Evolutionary conservation across 2,113 vertebrate genomes (phyloP).

Genomic region (Neogale vison): DNA sequence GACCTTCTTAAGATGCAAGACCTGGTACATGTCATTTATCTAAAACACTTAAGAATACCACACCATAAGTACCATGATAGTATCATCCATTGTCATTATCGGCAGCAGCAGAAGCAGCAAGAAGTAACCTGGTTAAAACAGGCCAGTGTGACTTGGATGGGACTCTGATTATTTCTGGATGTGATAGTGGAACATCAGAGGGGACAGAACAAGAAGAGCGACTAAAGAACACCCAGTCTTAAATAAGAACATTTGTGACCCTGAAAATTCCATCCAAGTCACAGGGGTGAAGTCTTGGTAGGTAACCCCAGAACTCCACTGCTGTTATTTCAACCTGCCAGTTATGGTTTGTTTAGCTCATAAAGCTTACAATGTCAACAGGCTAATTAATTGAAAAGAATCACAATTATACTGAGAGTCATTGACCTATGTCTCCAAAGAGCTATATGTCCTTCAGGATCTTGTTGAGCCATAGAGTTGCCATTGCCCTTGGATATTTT

Average conservation of each 20-base stretch:
- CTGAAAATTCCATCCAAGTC: neutral
- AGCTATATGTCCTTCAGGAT: neutral
- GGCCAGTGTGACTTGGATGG: neutral
- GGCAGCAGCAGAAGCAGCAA: neutral
- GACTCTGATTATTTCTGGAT: neutral
- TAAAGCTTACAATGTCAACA: neutral
- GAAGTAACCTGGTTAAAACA: neutral
- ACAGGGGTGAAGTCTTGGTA: neutral
- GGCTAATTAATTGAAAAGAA: neutral
- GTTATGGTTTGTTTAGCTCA: neutral
- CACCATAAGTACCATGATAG: rapidly evolving
- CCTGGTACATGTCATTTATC: neutral
- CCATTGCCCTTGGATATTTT: neutral
- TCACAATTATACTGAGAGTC: neutral
- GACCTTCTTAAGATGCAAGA: neutral
- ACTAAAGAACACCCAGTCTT: neutral
- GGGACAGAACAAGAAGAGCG: neutral
- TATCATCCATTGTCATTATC: neutral
- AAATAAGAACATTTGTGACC: neutral
- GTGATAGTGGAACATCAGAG: neutral
- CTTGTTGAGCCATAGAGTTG: neutral
- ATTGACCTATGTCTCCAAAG: neutral
- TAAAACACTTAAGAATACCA: neutral
- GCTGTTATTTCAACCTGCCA: neutral
- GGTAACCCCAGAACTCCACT: neutral